Base-by-base conservation (phyloP, 2,888 invertebrate species). In the Cloeon dipterum region DNA sequence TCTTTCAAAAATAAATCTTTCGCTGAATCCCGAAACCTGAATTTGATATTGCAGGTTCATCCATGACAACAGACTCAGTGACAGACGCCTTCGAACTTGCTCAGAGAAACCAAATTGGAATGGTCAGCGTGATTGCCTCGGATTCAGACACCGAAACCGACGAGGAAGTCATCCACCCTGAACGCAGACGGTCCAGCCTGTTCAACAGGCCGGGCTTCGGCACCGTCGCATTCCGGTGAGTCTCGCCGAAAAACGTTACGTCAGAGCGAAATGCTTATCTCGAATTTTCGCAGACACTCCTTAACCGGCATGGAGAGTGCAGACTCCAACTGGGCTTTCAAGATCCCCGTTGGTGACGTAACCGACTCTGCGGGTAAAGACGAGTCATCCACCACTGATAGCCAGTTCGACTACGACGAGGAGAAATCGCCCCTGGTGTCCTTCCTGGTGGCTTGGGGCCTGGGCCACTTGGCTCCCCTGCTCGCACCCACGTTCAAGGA, bases 121-220 rank as follows among this genome's bases (percentile, higher is more conserved):
- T 10, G 8, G 29, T 14, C 7, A 29, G 13, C 10, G 7, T 29
- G 13, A 16, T 29, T 7, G 29, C 16, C 14, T n/a, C 16, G 5
- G 29, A 16, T 26, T 11, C 20, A 17, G 34, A 25, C 13, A 19
- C 17, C n/a, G 33, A 38, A 14, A 13, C 18, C 3, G 38, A 38
- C 4, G 34, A 38, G 16, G 37, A 37, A 4, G 32, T 32, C 20
- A 37, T 23, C 21, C 5, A 17, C n/a, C 10, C n/a, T 7, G 16
- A 29, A n/a, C 5, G 7, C 14, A 7, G 5, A 7, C 29, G 19
- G 13, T 18, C 17, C 5, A 38, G 38, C 13, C 25, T 38, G 18
- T 38, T 38, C 14, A 34, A 38, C 8, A 20, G 38, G 5, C 38
- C 34, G 7, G 38, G 38, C 10, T 38, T 38, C 18, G 38, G 38